Percentiles rank a stretch among this genome's conserved stretches.
These are phyloP conservation scores for Escarpia spicata DNA, from an alignment of 2,888 invertebrate genomes.

Conservation along the genomic window DNA sequence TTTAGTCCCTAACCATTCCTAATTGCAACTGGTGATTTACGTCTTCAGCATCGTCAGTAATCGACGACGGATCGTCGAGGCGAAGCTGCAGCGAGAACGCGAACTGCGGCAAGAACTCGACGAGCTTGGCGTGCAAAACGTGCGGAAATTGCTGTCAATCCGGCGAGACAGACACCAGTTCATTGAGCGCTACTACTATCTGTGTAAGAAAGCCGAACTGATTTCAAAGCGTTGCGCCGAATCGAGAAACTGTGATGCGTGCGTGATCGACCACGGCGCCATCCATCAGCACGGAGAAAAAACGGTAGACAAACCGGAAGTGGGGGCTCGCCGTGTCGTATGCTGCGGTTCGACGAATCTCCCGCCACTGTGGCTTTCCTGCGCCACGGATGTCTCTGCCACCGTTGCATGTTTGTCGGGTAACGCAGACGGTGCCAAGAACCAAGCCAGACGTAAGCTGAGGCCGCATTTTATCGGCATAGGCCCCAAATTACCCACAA, in stretches of 20 bases:
- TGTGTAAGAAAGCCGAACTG: not conserved
- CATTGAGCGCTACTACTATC: not conserved
- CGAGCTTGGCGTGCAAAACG: not conserved
- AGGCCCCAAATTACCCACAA: no score
- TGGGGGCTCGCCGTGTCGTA: not conserved
- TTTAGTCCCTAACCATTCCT: no score
- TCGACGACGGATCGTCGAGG: not conserved
- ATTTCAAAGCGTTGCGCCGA: not conserved
- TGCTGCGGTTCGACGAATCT: not conserved
- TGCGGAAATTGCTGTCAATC: not conserved
- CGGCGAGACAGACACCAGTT: slow-evolving; percentile 4
- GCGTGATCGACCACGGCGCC: not conserved
- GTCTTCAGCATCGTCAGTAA: slow-evolving; percentile 10
- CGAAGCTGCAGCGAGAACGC: not conserved
- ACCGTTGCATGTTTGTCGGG: not conserved
- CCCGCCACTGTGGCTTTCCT: not conserved
- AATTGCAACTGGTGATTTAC: not conserved
- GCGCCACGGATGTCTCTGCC: not conserved
- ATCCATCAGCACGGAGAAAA: not conserved
- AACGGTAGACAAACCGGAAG: not conserved
- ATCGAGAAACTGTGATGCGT: not conserved
- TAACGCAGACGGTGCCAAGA: not conserved
- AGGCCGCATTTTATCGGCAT: not conserved
- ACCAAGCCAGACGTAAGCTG: not conserved
- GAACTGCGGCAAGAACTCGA: not conserved